Conservation (phyloP, 2,113 vertebrate genomes). For the Urocitellus parryii region DNA sequence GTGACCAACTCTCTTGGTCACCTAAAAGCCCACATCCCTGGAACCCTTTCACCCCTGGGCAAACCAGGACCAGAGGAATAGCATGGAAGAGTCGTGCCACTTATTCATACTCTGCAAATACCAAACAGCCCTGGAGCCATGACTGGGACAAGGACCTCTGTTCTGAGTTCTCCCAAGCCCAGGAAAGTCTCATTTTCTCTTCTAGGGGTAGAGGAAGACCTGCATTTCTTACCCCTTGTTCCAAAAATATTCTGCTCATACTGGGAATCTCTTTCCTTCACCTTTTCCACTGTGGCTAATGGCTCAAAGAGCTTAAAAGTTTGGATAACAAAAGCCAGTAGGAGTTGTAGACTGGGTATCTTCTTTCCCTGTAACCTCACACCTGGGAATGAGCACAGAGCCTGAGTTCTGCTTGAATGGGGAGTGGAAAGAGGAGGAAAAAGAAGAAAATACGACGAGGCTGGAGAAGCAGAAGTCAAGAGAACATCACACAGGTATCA, state of each 20-base stretch:
- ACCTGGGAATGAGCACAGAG: neutral
- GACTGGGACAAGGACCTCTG: neutral
- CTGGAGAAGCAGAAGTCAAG: neutral
- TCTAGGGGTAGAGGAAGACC: neutral
- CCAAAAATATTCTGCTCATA: neutral
- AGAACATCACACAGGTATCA: neutral
- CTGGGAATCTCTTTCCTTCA: neutral
- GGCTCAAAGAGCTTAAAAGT: neutral
- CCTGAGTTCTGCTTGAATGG: neutral
- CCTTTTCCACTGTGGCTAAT: neutral
- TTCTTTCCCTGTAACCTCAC: accelerated
- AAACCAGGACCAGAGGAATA: neutral
- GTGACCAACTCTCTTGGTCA: neutral
- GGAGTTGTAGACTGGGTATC: neutral
- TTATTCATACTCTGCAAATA: neutral
- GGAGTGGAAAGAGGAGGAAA: neutral
- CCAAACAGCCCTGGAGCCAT: neutral
- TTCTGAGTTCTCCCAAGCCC: no score
- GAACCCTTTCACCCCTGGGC: neutral
- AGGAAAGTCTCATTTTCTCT: neutral
- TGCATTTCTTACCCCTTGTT: neutral
- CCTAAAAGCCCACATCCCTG: neutral
- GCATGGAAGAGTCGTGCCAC: neutral
- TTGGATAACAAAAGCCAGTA: neutral
- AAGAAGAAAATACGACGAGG: neutral